Conservation (phyloP, 2,888 invertebrate genomes). For the Trichacis sp. region DNA sequence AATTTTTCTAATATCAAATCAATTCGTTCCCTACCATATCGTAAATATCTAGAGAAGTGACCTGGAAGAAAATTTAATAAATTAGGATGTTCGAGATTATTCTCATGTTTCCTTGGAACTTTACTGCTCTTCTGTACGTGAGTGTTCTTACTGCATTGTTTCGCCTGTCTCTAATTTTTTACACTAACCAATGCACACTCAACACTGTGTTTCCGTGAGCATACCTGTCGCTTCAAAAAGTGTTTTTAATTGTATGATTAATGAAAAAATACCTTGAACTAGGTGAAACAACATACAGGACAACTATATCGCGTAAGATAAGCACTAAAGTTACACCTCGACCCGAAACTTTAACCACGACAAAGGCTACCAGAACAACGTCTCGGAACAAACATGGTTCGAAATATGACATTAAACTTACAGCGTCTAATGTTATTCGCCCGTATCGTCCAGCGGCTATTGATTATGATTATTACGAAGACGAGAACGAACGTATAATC, state of each 20-base stretch:
- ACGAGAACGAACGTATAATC: conserved; percentile 73
- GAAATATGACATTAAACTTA: conserved; percentile 34
- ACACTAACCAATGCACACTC: background rate
- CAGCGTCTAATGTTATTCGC: conserved; percentile 23
- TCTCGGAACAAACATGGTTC: conserved; percentile 51
- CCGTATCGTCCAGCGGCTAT: conserved; percentile 62
- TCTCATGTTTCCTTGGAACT: no score
- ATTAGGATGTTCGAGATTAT: no score
- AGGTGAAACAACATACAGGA: conserved; percentile 59
- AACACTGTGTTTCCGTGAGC: background rate
- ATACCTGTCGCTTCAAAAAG: conserved; percentile 8
- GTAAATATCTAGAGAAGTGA: no score
- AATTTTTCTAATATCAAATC: no score
- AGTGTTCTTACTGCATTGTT: background rate
- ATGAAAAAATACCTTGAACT: conserved; percentile 32
- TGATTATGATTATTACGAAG: conserved; percentile 80
- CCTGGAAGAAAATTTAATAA: no score
- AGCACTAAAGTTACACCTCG: conserved; percentile 62
- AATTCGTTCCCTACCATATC: no score
- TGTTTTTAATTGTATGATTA: background rate
- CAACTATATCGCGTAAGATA: conserved; percentile 62
- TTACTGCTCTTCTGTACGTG: background rate
- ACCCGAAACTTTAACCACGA: conserved; percentile 39
- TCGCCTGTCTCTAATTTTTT: background rate
- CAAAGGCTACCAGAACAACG: conserved; percentile 24